Conservation (phyloP, 1,140 invertebrate species). For the Drosophila obscura region DNA sequence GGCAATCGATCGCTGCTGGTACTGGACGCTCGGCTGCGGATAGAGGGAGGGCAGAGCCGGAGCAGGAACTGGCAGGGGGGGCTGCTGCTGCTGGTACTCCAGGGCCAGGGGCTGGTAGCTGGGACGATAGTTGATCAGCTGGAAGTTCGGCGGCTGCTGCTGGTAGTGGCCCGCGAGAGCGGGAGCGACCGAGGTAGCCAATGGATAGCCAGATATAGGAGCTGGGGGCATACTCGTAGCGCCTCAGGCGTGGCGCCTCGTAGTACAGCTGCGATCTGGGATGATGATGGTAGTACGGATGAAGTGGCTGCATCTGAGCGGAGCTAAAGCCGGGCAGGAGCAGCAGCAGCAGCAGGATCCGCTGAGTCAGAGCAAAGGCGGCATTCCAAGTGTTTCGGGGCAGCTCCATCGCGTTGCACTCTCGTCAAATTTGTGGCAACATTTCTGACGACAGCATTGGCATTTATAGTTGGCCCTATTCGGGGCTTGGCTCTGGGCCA, state of each 20-base stretch:
- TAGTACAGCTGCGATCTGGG: constrained; percentile 38
- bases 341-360: constrained; percentile 10
- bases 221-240: constrained; percentile 50
- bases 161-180: constrained; percentile 43
- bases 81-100: constrained; percentile 65
- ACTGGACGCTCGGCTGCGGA: constrained; percentile 61
- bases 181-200: constrained; percentile 8
- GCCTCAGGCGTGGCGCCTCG: constrained; percentile 52
- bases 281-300: constrained; percentile 32
- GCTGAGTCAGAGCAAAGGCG: constrained; percentile 1
- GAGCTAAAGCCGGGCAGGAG: constrained; percentile 13
- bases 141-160: constrained; percentile 64
- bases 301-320: constrained; percentile 13
- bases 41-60: constrained; percentile 36
- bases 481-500: constrained; percentile 55
- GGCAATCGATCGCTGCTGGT: constrained; percentile 59
- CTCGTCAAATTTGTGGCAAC: constrained; percentile 76
- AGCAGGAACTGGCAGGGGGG: constrained; percentile 22
- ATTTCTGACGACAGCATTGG: constrained; percentile 73
- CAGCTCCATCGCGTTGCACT: constrained; percentile 69
- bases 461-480: constrained; percentile 62
- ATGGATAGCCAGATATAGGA: constrained; percentile 26
- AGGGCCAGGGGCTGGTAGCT: constrained; percentile 52
- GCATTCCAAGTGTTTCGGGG: neutral
- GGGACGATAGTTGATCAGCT: constrained; percentile 61